These are phyloP conservation scores for Salarias fasciatus DNA, from an alignment of 2,797 vertebrate species.

Conservation along the genomic window DNA sequence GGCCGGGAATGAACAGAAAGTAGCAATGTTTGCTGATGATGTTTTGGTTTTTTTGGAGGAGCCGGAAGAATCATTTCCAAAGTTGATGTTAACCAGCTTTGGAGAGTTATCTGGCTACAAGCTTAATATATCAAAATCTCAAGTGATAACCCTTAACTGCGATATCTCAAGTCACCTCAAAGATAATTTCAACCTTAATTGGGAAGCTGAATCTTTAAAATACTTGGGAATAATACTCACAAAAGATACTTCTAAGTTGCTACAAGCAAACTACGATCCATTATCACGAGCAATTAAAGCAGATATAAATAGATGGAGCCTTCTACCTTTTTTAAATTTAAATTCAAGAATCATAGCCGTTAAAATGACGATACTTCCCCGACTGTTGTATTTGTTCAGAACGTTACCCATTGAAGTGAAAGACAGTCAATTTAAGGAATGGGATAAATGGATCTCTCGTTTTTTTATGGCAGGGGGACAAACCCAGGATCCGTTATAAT, in stretches of 20 bases:
- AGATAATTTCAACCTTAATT: not conserved
- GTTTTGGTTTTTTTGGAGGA: constrained; percentile 13
- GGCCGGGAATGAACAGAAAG: not conserved
- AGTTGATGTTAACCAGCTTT: not conserved
- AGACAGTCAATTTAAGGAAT: no score
- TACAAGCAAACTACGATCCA: not conserved
- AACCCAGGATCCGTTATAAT: no score
- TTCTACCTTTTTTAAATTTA: not conserved
- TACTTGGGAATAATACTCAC: not conserved
- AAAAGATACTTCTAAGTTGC: not conserved
- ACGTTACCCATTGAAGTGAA: no score
- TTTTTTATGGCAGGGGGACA: no score
- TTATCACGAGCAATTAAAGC: not conserved
- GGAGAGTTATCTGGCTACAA: constrained; percentile 11
- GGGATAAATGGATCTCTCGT: no score
- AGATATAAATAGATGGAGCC: not conserved
- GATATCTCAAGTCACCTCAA: no score
- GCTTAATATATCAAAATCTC: constrained; percentile 17
- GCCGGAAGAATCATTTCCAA: not conserved
- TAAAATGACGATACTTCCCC: no score
- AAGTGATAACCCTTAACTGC: not conserved
- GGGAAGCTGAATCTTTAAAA: not conserved
- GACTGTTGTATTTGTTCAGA: no score
- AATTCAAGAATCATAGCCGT: no score
- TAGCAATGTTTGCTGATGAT: no score